Evolutionary conservation across 2,113 vertebrate species (phyloP).

Genomic region (Atlantisia rogersi): DNA sequence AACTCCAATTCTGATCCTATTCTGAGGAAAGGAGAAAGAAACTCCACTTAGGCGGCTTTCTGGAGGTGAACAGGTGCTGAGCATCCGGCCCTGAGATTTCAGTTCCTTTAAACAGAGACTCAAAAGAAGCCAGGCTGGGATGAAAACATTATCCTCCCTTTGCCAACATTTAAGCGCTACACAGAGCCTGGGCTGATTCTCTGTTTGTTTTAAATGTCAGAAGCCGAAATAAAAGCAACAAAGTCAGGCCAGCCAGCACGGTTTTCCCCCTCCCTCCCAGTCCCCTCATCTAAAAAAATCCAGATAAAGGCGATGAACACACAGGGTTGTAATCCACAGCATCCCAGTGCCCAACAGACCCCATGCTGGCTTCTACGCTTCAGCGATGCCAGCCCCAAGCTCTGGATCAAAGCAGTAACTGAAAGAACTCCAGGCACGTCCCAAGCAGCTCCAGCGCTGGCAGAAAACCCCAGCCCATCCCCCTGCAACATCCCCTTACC

Average conservation of each 20-base stretch:
- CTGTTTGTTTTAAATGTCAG: not conserved
- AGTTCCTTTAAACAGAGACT: not conserved
- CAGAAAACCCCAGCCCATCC: not conserved
- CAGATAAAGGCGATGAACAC: not conserved
- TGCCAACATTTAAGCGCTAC: not conserved
- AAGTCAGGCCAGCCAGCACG: not conserved
- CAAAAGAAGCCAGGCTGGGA: not conserved
- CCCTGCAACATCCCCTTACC: not conserved
- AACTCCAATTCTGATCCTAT: not conserved
- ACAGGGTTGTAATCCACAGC: not conserved
- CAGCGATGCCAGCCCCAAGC: not conserved
- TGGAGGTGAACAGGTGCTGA: rapidly evolving
- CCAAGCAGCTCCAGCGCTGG: not conserved
- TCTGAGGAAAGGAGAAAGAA: not conserved
- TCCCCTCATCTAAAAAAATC: not conserved
- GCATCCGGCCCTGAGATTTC: rapidly evolving
- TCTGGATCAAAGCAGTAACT: not conserved
- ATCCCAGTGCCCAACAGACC: not conserved
- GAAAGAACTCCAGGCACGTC: not conserved
- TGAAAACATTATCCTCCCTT: not conserved
- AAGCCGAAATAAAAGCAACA: not conserved
- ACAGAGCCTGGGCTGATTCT: not conserved
- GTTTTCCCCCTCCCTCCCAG: not conserved
- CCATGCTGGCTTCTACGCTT: not conserved
- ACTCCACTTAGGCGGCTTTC: not conserved